Evolutionary conservation across 2,113 vertebrate species (phyloP).

Genomic region (Podiceps cristatus): DNA sequence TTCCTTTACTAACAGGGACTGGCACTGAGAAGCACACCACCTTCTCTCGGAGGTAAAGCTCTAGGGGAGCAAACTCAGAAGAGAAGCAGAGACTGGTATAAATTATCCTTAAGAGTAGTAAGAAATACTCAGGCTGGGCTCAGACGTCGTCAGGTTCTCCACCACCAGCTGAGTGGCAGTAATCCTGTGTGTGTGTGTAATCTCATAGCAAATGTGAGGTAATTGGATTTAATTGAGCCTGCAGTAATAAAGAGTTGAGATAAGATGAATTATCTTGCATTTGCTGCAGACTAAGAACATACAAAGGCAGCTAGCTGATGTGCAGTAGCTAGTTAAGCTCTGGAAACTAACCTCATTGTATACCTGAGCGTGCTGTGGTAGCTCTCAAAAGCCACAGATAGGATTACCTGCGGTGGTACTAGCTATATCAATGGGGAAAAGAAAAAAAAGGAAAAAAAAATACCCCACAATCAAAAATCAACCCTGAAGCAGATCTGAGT

Average conservation of each 20-base stretch:
- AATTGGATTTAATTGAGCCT: slow-evolving; percentile 55
- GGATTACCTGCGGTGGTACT: not conserved
- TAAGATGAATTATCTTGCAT: slow-evolving; percentile 38
- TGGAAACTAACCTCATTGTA: not conserved
- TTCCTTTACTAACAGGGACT: not conserved
- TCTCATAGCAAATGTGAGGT: slow-evolving; percentile 14
- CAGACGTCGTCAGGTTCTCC: not conserved
- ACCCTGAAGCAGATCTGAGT: not conserved
- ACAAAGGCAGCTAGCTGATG: not conserved
- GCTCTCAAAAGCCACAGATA: not conserved
- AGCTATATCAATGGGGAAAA: not conserved
- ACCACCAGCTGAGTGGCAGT: not conserved
- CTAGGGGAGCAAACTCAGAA: not conserved
- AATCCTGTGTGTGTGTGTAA: not conserved
- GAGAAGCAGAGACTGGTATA: not conserved
- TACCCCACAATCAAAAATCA: not conserved
- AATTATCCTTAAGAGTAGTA: not conserved
- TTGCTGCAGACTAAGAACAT: not conserved
- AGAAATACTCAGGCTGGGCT: not conserved
- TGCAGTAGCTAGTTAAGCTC: not conserved
- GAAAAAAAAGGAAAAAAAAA: not conserved
- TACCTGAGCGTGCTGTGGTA: not conserved
- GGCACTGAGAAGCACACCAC: not conserved
- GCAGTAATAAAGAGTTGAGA: slow-evolving; percentile 12
- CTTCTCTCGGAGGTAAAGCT: not conserved